Conservation (phyloP, 2,113 vertebrate species). For the Lanius collurio region DNA sequence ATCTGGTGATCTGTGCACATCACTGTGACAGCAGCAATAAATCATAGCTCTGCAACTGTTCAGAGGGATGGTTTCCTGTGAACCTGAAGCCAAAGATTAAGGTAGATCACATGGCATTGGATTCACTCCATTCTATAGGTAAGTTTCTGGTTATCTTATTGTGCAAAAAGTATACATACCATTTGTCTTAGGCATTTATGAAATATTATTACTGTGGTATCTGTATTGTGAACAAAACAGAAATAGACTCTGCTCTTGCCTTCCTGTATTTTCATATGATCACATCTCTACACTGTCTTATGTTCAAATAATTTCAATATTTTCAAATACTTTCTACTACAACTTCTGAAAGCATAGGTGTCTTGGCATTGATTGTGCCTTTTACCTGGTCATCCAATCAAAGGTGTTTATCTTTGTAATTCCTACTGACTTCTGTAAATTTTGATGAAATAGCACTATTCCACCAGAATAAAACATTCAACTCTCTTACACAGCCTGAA, state of each 20-base stretch:
- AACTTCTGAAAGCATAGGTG: background rate
- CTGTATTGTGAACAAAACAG: background rate
- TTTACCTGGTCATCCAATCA: background rate
- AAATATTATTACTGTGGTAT: background rate
- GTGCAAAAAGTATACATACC: background rate
- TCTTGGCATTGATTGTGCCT: background rate
- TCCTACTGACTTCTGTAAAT: background rate
- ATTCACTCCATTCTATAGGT: background rate
- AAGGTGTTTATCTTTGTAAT: background rate
- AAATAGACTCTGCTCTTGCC: background rate
- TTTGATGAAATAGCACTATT: background rate
- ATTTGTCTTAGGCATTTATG: background rate
- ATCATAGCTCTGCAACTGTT: constrained; percentile 7
- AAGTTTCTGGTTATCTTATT: background rate
- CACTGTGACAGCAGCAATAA: constrained; percentile 42
- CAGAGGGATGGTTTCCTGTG: background rate
- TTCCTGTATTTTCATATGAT: background rate
- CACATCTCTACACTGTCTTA: background rate
- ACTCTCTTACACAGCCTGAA: background rate
- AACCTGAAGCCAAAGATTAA: background rate
- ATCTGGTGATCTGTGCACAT: background rate
- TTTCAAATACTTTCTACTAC: background rate
- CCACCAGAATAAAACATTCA: background rate
- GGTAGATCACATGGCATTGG: background rate
- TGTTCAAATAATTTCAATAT: background rate